A percentile compares a stretch with the other conserved stretches of the same genome.
These are phyloP conservation scores for Dendrocopos noguchii DNA, from an alignment of 2,113 vertebrate species.

Conservation along the genomic window DNA sequence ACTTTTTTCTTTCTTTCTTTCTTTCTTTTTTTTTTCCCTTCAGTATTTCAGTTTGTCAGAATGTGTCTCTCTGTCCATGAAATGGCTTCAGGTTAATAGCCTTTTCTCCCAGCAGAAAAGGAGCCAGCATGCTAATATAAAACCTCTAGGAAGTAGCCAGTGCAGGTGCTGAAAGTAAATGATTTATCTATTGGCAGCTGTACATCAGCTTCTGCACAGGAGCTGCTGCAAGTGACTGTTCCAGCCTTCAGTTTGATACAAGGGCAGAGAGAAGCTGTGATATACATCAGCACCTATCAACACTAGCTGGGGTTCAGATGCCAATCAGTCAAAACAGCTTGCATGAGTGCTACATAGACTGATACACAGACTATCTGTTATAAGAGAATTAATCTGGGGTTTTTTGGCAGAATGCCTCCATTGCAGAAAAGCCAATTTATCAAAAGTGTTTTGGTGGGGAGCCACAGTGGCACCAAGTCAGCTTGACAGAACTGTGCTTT, in stretches of 20 bases:
- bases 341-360: background rate
- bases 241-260: background rate
- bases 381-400: background rate
- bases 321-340: background rate
- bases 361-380: background rate
- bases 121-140: conserved; percentile 17
- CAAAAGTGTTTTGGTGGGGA: background rate
- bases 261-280: background rate
- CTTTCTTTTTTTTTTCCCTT: background rate
- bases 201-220: background rate
- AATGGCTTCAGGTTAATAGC: background rate
- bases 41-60: background rate
- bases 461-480: background rate
- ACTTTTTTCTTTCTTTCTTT: background rate
- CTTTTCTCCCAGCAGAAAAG: background rate
- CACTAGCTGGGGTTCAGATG: background rate
- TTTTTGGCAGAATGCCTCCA: background rate
- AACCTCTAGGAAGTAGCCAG: background rate
- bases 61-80: background rate
- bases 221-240: background rate
- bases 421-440: background rate
- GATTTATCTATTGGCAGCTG: conserved; percentile 33
- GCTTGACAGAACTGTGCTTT: background rate
- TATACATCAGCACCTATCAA: background rate
- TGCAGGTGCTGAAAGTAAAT: conserved; percentile 34